A percentile compares a stretch with the other conserved stretches of the same genome.
Evolutionary conservation across 2,888 invertebrate species (phyloP).

Genomic region (Zelleria hepariella): DNA sequence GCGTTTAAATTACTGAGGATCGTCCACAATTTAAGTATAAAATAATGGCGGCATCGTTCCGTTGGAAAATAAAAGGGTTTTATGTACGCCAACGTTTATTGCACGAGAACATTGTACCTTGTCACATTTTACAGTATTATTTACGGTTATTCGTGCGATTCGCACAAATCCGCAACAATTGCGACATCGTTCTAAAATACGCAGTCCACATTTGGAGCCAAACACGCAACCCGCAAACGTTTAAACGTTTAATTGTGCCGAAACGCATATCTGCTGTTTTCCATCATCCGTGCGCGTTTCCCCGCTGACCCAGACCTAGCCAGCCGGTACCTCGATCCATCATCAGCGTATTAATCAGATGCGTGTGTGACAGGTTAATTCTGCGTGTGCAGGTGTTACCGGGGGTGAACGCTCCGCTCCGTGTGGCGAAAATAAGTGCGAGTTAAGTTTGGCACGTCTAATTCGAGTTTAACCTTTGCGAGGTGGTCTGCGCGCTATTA

Average conservation of each 20-base stretch:
- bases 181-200: background rate
- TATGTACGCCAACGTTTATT: background rate
- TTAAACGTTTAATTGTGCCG: background rate
- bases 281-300: background rate
- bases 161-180: background rate
- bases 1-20: background rate
- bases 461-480: slow-evolving; percentile 58
- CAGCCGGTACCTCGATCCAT: background rate
- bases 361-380: background rate
- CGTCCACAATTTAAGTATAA: background rate
- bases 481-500: slow-evolving; percentile 46
- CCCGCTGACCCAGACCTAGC: background rate
- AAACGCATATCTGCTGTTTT: background rate
- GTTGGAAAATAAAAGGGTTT: background rate
- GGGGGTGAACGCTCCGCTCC: slow-evolving; percentile 25
- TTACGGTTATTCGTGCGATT: background rate
- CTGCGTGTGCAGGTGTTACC: background rate
- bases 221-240: slow-evolving; percentile 1
- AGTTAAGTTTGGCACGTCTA: slow-evolving; percentile 62
- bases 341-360: background rate
- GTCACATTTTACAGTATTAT: background rate
- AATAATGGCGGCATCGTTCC: background rate
- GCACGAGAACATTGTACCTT: background rate
- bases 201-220: background rate
- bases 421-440: slow-evolving; percentile 46